Evolutionary conservation across 2,797 vertebrate species (phyloP).

Genomic region (Leptoclinus maculatus): DNA sequence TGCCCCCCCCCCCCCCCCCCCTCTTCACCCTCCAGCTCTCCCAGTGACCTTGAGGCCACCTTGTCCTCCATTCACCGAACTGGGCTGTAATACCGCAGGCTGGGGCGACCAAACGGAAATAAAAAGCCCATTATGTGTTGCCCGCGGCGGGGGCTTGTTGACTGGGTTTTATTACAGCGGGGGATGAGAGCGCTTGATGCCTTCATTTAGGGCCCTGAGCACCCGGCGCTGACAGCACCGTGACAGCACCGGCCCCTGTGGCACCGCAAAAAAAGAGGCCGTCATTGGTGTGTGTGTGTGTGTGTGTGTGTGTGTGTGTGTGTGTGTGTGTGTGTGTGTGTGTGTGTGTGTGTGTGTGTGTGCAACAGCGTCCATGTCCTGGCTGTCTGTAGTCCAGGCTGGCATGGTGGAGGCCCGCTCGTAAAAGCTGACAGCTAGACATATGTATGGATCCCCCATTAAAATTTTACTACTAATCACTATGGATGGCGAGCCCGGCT

Average conservation of each 20-base stretch:
- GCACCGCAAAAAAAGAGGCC: conserved; percentile 74
- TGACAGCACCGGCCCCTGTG: conserved; percentile 78
- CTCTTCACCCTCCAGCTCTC: conserved; percentile 40
- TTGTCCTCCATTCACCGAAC: conserved; percentile 78
- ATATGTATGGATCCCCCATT: conserved; percentile 95
- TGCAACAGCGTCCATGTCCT: conserved; percentile 40
- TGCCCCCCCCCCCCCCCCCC: background rate
- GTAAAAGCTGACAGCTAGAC: conserved; percentile 98
- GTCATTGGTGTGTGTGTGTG: conserved; percentile 38
- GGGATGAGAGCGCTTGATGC: conserved; percentile 81
- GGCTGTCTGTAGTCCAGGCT: conserved; percentile 70
- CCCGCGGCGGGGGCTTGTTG: conserved; percentile 84
- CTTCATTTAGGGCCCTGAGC: conserved; percentile 85
- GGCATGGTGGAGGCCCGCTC: conserved; percentile 80
- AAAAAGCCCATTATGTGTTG: conserved; percentile 84
- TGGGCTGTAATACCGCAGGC: conserved; percentile 81
- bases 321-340: too few relatives aligned
- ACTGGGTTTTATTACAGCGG: conserved; percentile 84
- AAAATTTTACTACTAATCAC: conserved; percentile 99
- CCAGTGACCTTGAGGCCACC: conserved; percentile 81
- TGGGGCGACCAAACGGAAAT: conserved; percentile 83
- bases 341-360: conserved; percentile 34
- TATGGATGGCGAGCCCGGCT: conserved; percentile 74
- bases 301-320: conserved; percentile 44
- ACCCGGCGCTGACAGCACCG: conserved; percentile 73